Base-by-base conservation (phyloP, 2,888 invertebrate genomes). In the Neria commutata region DNA sequence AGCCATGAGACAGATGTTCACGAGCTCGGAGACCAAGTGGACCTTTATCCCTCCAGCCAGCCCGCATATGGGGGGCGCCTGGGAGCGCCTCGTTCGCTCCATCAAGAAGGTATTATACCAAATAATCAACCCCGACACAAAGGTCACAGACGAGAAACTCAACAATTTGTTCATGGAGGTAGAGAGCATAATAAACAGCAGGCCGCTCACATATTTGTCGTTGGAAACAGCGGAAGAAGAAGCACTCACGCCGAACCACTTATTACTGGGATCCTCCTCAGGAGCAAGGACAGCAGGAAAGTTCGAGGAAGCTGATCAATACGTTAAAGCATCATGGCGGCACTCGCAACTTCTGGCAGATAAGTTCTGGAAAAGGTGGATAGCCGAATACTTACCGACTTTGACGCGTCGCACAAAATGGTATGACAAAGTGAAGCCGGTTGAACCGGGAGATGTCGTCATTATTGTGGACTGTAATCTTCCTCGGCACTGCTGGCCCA, bases 231-330 rank as follows among this genome's bases (percentile, higher is more conserved):
- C 54, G 4, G 67, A 70, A 21, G 54, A 63, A n/a, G 71, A 73
- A 49, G 64, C 68, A 0, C 54, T 73, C 6, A 75, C 75, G 2
- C 72, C 71, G 4, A 76, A 76, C 40, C 71, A 75, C 58, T 72
- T 74, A 51, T 52, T 75, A 40, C 56, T 70, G 11, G 67, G 64
- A 1, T 55, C 60, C 3, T 67, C 67, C 2, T 61, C 63, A 1
- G 61, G 47, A 23, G 46, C 47, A 5, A 52, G 56, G 4, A 34
- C 54, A 10, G 54, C 51, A 37, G 70, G 65, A 14, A 58, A 54
- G 8, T 67, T 60, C 16, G 58, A 58, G 1, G 37, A 42, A 11
- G 8, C 24, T 1, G 62, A 66, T 42, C 29, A 57, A 42, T 52
- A 40, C 23, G 48, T 67, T 3, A 47, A 60, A 2, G 82, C 78